A percentile compares a stretch with the other conserved stretches of the same genome.
These are phyloP conservation scores for Drosophila limbata DNA, from an alignment of 2,888 invertebrate species.

Conservation along the genomic window DNA sequence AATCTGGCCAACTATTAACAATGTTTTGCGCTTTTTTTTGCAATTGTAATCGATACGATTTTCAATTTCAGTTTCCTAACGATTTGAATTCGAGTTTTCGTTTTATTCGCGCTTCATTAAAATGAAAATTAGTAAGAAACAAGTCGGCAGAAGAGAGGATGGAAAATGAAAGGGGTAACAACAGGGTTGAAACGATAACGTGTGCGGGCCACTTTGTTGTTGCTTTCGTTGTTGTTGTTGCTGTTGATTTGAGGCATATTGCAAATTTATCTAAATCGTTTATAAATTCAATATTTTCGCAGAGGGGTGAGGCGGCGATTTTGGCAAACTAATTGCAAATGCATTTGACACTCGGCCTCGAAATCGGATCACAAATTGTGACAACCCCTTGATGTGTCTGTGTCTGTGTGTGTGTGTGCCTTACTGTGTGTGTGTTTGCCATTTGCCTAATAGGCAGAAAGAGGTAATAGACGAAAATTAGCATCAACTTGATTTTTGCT, in stretches of 20 bases:
- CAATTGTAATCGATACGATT: slow-evolving; percentile 69
- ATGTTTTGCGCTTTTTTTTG: slow-evolving; percentile 38
- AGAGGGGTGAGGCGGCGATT: slow-evolving; percentile 35
- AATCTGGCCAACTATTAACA: slow-evolving; percentile 24
- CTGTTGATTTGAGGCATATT: slow-evolving; percentile 38
- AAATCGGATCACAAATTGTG: slow-evolving; percentile 60
- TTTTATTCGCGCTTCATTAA: slow-evolving; percentile 75
- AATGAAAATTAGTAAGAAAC: slow-evolving; percentile 75
- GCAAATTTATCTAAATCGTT: slow-evolving; percentile 79
- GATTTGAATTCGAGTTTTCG: slow-evolving; percentile 41
- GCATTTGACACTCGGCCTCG: slow-evolving; percentile 65
- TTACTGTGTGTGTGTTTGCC: slow-evolving; percentile 28
- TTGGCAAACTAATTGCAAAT: slow-evolving; percentile 79
- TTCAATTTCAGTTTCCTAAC: slow-evolving; percentile 45
- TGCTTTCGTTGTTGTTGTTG: slow-evolving; percentile 23
- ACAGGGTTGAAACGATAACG: slow-evolving; percentile 23
- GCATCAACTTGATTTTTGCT: slow-evolving; percentile 76
- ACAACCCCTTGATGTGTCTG: slow-evolving; percentile 67
- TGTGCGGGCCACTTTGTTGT: slow-evolving; percentile 59
- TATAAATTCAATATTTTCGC: slow-evolving; percentile 69
- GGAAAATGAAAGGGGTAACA: slow-evolving; percentile 4
- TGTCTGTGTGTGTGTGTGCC: slow-evolving; percentile 7
- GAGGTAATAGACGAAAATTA: slow-evolving; percentile 60
- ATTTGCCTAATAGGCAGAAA: slow-evolving; percentile 70
- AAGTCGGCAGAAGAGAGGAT: slow-evolving; percentile 16